phyloP scores from a whole-genome alignment of 2,113 vertebrate genomes.

The Sinocyclocheilus grahami region DNA sequence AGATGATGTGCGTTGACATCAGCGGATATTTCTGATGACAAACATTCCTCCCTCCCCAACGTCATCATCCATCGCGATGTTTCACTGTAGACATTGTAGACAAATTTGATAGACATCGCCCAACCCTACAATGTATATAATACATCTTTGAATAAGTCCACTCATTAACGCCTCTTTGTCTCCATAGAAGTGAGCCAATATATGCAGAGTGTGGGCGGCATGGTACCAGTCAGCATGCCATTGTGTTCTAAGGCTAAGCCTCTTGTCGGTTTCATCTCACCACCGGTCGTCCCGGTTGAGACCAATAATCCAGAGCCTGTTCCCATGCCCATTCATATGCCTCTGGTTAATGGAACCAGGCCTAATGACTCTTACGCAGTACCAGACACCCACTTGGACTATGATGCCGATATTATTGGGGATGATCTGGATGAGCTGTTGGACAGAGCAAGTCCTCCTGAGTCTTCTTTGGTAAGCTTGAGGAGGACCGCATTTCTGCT shows the following conservation, averaged over 20 bases:
- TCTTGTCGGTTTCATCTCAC: slow-evolving; percentile 64
- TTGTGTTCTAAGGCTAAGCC: slow-evolving; percentile 67
- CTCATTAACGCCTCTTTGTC: background rate
- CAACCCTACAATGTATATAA: background rate
- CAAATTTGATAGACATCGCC: too few species aligned
- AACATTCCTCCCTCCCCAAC: too few species aligned
- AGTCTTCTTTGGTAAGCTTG: slow-evolving; percentile 62
- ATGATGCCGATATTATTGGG: slow-evolving; percentile 88
- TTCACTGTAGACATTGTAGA: too few species aligned
- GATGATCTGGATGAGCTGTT: slow-evolving; percentile 95
- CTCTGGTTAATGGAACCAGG: slow-evolving; percentile 80
- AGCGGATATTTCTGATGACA: too few species aligned
- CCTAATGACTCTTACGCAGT: slow-evolving; percentile 72
- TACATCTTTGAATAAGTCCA: background rate
- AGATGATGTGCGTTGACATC: too few species aligned
- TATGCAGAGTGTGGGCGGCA: slow-evolving; percentile 53
- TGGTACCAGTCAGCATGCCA: slow-evolving; percentile 31
- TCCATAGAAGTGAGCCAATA: slow-evolving; percentile 63
- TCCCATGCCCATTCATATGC: slow-evolving; percentile 64
- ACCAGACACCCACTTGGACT: slow-evolving; percentile 78
- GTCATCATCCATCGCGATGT: too few species aligned
- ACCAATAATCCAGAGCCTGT: slow-evolving; percentile 78
- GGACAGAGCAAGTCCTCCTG: slow-evolving; percentile 73
- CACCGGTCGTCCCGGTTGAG: slow-evolving; percentile 70
- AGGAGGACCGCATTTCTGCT: background rate